phyloP scores from a whole-genome alignment of 2,113 vertebrate species.

The Thalassarche chlororhynchos region DNA sequence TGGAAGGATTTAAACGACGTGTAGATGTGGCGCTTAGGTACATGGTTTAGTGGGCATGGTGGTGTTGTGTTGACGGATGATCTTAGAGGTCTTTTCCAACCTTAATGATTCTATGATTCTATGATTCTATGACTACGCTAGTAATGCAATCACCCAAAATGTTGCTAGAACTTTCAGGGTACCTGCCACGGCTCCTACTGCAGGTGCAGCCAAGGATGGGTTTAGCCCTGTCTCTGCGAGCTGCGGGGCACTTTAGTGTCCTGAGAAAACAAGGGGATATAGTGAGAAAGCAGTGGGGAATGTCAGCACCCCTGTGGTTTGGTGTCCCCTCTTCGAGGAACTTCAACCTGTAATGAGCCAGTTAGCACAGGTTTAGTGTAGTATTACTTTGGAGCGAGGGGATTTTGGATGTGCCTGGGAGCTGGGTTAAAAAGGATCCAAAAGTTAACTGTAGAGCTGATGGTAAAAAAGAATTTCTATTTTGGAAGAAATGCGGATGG shows the following conservation, averaged over 20 bases:
- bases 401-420: not conserved
- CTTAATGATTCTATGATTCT: too few species aligned
- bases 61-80: too few species aligned
- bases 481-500: not conserved
- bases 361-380: not conserved
- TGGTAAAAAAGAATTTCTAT: not conserved
- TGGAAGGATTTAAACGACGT: too few species aligned
- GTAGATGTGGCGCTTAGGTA: too few species aligned
- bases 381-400: not conserved
- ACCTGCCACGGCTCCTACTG: not conserved
- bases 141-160: not conserved
- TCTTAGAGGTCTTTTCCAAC: too few species aligned
- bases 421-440: not conserved
- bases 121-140: too few species aligned
- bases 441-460: not conserved
- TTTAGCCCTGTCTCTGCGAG: not conserved
- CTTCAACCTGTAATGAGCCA: not conserved
- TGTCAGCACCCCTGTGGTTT: not conserved
- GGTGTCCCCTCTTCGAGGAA: not conserved
- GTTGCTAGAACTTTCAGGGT: not conserved
- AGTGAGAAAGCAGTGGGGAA: not conserved
- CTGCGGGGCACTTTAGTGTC: not conserved
- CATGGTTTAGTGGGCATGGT: too few species aligned
- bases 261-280: not conserved
- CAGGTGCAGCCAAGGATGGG: not conserved